Evolutionary conservation across 2,888 invertebrate species (phyloP).

Genomic region (Nemotelus pantherinus): DNA sequence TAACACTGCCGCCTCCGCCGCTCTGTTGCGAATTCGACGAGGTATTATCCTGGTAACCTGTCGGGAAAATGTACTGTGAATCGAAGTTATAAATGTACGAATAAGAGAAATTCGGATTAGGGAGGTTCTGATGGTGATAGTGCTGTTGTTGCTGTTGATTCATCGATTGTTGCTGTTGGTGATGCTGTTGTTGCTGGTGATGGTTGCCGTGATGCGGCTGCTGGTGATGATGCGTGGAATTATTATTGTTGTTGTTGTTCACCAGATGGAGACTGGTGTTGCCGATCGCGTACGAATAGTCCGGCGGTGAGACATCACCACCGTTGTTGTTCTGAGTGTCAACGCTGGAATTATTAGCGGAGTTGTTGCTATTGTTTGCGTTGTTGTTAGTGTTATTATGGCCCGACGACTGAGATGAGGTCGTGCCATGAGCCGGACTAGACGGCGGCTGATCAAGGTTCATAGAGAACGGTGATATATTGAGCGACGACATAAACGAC

Average conservation of each 20-base stretch:
- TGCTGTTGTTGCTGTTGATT: conserved; percentile 58
- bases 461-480: conserved; percentile 87
- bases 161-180: conserved; percentile 55
- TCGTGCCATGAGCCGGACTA: conserved; percentile 67
- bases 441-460: conserved; percentile 76
- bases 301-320: conserved; percentile 62
- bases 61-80: conserved; percentile 67
- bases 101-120: conserved; percentile 63
- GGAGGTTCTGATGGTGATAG: conserved; percentile 58
- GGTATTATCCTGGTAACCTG: conserved; percentile 65
- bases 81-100: conserved; percentile 68
- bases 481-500: conserved; percentile 88
- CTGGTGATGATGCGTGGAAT: conserved; percentile 56
- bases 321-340: conserved; percentile 47
- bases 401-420: conserved; percentile 51
- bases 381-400: conserved; percentile 53
- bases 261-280: conserved; percentile 60
- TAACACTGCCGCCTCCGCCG: conserved; percentile 59
- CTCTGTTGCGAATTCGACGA: conserved; percentile 65
- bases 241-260: conserved; percentile 56
- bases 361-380: conserved; percentile 56
- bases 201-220: conserved; percentile 54
- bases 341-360: conserved; percentile 54
- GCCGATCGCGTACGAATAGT: conserved; percentile 65
- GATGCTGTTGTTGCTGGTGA: conserved; percentile 57